Evolutionary conservation across 2,113 vertebrate species (phyloP).

Genomic region (Apodemus sylvaticus): DNA sequence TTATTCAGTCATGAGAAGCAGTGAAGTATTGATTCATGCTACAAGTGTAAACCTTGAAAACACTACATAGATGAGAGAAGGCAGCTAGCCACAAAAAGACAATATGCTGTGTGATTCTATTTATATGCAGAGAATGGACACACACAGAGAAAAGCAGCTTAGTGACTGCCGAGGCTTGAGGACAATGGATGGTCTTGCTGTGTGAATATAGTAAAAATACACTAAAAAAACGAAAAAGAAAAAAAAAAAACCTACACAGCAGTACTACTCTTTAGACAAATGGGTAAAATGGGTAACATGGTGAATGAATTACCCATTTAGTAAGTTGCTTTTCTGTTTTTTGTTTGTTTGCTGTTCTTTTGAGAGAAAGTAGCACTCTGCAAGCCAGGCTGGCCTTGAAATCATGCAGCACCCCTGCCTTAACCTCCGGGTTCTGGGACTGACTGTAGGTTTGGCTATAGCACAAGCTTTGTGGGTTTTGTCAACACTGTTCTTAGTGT

Average conservation of each 20-base stretch:
- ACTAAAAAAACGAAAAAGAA: neutral
- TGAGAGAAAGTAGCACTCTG: neutral
- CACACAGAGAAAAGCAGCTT: conserved; percentile 9
- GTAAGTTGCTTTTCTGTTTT: neutral
- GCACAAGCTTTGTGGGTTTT: neutral
- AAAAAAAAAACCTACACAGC: neutral
- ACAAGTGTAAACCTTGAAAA: conserved; percentile 24
- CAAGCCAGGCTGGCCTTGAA: neutral
- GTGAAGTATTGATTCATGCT: neutral
- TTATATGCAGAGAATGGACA: neutral
- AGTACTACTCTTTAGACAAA: neutral
- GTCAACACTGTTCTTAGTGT: neutral
- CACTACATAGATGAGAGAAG: neutral
- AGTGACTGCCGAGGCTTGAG: neutral
- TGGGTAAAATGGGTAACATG: neutral
- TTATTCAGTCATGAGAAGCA: neutral
- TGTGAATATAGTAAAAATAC: conserved; percentile 1
- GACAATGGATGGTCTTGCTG: neutral
- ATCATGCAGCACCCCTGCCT: neutral
- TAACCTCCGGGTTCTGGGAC: neutral
- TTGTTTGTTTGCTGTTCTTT: neutral
- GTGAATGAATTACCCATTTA: neutral
- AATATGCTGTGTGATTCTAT: neutral
- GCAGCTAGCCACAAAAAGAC: neutral
- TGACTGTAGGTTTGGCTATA: no score